Evolutionary conservation across 2,797 vertebrate species (phyloP).

Genomic region (Podargus strigoides): DNA sequence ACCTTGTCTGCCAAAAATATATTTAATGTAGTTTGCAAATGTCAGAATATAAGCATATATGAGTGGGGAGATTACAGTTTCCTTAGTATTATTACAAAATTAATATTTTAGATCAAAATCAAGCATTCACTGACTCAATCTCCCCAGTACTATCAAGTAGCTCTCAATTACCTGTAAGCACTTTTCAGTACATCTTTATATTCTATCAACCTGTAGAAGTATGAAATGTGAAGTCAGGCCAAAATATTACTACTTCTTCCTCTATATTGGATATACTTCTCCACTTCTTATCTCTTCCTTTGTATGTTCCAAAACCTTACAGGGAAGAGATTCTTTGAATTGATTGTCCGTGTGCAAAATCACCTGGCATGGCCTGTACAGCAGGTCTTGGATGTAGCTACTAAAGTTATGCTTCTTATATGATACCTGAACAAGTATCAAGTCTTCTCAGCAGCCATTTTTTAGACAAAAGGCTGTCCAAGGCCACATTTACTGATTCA

Average conservation of each 20-base stretch:
- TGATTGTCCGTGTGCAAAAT: neutral
- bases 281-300: neutral
- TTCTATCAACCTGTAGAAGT: neutral
- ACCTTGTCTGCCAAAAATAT: neutral
- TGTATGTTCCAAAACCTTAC: neutral
- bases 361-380: neutral
- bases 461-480: neutral
- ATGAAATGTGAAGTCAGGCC: neutral
- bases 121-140: neutral
- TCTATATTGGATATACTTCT: neutral
- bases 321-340: neutral
- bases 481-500: neutral
- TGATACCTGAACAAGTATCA: neutral
- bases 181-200: neutral
- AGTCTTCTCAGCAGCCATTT: neutral
- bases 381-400: neutral
- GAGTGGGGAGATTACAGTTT: neutral
- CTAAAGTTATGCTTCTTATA: neutral
- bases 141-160: neutral
- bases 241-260: neutral
- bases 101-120: conserved; percentile 1
- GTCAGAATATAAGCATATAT: neutral
- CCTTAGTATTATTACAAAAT: neutral
- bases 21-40: neutral
- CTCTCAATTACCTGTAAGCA: neutral